These are phyloP conservation scores for Camponotus fellah DNA, from an alignment of 2,888 invertebrate species.

Conservation along the genomic window DNA sequence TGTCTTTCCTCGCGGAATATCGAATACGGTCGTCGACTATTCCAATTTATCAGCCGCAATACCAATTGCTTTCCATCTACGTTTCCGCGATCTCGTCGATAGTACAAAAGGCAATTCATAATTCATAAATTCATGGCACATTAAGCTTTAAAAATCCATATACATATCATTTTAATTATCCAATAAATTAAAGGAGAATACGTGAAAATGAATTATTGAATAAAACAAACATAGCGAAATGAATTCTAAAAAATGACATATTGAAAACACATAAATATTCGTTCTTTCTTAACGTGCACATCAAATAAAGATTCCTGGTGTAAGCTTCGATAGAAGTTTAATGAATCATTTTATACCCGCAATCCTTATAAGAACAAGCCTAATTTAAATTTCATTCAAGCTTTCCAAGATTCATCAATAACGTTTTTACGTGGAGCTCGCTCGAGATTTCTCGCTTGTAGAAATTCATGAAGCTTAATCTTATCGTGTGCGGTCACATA, in stretches of 20 bases:
- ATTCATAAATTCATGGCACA: background rate
- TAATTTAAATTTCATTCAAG: background rate
- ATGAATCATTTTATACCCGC: background rate
- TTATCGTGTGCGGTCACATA: background rate
- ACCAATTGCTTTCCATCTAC: constrained; percentile 3
- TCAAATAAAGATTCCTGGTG: background rate
- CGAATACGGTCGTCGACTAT: constrained; percentile 15
- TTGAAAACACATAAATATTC: background rate
- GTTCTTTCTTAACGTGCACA: background rate
- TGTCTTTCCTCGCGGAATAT: constrained; percentile 12
- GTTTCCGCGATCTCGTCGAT: background rate
- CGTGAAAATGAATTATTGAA: background rate
- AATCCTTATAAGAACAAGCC: background rate
- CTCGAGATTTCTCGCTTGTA: background rate
- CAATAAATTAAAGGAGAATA: background rate
- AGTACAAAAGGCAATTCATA: background rate
- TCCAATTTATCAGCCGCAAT: constrained; percentile 40
- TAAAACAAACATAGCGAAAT: background rate
- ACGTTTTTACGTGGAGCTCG: background rate
- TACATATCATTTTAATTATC: no score
- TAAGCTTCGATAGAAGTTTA: background rate
- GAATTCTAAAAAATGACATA: background rate
- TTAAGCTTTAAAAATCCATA: background rate
- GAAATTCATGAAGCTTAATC: constrained; percentile 20
- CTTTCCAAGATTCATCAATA: background rate